Evolutionary conservation across 2,888 invertebrate genomes (phyloP), one percentile per base, ranked within the genome.

Genomic region (Fissipunctia ypsillon): DNA sequence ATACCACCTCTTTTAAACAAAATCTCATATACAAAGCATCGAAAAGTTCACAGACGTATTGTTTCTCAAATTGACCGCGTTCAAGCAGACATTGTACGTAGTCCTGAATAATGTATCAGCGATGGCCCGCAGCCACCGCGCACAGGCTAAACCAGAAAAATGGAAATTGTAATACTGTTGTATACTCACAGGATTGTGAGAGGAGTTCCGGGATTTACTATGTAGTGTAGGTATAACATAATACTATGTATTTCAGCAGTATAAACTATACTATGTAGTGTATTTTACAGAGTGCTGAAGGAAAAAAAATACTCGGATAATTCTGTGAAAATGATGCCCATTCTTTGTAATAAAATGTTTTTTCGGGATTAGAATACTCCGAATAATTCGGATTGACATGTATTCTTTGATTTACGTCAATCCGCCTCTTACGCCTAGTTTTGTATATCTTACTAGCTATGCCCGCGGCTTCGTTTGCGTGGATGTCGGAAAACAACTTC

Each of bases 41-140:
- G 25, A 63, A 74, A 71, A 77, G 45, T 78, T 59, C 28, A 28
- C 65, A 73, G 66, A 61, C 71, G 73, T 73, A 76, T 84, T 81
- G 77, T 84, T 80, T 68, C 73, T 70, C 80, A 72, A 50, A 77
- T 64, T 85, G 84, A 79, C 79, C 75, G 74, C 66, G 73, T 77
- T 81, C 68, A 81, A 81, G 69, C 70, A 56, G 73, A 73, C 67
- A 77, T 80, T 78, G 71, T 69, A 64, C 66, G 68, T 65, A 57
- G 59, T 63, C 52, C 78, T 87, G 87, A 88, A 88, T 88, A 85
- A 87, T 88, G 84, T 76, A 86, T 80, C 73, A 83, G 67, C 57
- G 45, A 69, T 71, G 76, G 80, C 71, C 72, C 38, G 69, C 61
- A 67, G 79, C 72, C 74, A 79, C 35, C 28, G 56, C 41, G 25